Percentiles rank a stretch among this genome's conserved stretches.
phyloP scores from a whole-genome alignment of 2,888 invertebrate genomes.

The Caenorhabditis imperialis region DNA sequence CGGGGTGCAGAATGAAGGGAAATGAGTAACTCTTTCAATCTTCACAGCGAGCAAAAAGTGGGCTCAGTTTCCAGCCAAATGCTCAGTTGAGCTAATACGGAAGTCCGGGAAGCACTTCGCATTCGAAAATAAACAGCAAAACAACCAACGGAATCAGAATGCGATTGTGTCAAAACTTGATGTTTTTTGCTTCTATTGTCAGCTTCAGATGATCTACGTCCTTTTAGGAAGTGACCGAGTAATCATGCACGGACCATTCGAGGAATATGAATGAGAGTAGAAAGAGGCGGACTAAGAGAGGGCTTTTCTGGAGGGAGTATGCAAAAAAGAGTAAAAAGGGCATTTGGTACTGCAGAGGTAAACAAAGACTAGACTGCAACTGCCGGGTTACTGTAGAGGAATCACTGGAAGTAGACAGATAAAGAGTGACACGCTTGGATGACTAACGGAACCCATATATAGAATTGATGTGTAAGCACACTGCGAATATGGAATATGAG shows the following conservation, averaged over 20 bases:
- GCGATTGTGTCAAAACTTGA: neutral
- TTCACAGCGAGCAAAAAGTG: too few relatives aligned
- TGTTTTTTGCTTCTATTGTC: too few relatives aligned
- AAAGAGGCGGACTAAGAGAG: neutral
- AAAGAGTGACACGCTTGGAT: too few relatives aligned
- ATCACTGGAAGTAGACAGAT: too few relatives aligned
- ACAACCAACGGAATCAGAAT: conserved; percentile 1
- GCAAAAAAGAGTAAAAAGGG: neutral
- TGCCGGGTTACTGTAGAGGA: neutral
- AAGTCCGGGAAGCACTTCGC: too few relatives aligned
- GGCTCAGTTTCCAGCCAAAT: conserved; percentile 2
- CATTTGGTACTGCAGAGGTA: neutral
- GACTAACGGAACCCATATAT: too few relatives aligned
- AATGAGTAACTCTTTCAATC: too few relatives aligned
- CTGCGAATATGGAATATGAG: too few relatives aligned
- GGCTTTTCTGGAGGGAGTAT: neutral
- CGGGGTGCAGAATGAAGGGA: neutral
- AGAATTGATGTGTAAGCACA: too few relatives aligned
- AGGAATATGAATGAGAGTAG: neutral
- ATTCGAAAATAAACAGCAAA: neutral
- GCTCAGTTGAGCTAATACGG: conserved; percentile 10
- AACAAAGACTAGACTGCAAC: neutral
- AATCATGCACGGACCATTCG: neutral
- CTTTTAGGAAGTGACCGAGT: neutral
- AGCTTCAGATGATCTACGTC: too few relatives aligned